Percentiles rank a stretch among this genome's conserved stretches.
Evolutionary conservation across 2,888 invertebrate species (phyloP).

Genomic region (Orthosia gothica): DNA sequence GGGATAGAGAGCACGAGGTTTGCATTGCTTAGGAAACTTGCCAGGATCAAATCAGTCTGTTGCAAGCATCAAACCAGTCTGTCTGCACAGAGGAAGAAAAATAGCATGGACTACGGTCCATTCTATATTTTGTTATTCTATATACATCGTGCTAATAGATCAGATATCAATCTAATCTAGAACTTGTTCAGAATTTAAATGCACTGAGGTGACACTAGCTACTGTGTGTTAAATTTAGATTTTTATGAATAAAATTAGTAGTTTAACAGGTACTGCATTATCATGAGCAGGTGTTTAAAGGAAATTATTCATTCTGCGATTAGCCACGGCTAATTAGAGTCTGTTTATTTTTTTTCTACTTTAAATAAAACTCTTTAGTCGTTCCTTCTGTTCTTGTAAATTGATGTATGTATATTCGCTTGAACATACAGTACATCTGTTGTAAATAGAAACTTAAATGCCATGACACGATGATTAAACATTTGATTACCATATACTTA

Average conservation of each 20-base stretch:
- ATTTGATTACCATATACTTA: background rate
- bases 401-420: slow-evolving; percentile 24
- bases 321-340: slow-evolving; percentile 1
- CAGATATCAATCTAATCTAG: background rate
- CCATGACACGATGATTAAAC: slow-evolving; percentile 26
- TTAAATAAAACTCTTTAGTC: slow-evolving; percentile 22
- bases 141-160: background rate
- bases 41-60: background rate
- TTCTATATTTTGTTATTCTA: too few species aligned
- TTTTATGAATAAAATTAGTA: background rate
- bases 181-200: slow-evolving; percentile 7
- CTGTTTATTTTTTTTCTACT: background rate
- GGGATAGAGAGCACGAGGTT: background rate
- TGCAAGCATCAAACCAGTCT: too few species aligned
- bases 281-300: background rate
- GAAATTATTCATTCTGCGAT: background rate
- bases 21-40: background rate
- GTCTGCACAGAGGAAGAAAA: background rate
- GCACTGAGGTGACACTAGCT: too few species aligned
- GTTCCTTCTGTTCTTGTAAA: background rate
- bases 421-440: background rate
- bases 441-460: slow-evolving; percentile 38
- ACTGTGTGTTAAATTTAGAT: too few species aligned
- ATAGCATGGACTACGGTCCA: background rate
- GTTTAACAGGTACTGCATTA: background rate